Conservation (phyloP, 35 echinoderm and acorn worm species). For the Stichopus chloronotus region DNA sequence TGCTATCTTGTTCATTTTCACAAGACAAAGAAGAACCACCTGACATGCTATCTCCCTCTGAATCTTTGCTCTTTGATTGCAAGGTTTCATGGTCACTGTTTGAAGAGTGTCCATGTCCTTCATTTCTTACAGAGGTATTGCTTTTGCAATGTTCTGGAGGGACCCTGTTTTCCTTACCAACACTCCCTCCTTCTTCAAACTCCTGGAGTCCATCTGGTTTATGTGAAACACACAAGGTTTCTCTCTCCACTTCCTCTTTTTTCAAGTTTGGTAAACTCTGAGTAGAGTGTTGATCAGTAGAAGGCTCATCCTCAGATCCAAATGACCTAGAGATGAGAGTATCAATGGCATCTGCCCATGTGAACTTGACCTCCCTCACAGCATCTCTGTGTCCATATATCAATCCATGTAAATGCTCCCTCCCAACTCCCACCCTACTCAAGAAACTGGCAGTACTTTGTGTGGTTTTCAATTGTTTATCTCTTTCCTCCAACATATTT, state of each 20-base stretch:
- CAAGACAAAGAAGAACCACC: not conserved
- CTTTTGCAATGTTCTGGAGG: not conserved
- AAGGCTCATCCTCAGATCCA: constrained; percentile 21
- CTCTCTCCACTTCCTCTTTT: not conserved
- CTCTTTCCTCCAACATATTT: not conserved
- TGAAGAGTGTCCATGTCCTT: not conserved
- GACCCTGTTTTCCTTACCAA: constrained; percentile 15
- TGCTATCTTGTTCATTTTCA: not conserved
- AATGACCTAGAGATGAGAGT: constrained; percentile 44
- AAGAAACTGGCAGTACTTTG: not conserved
- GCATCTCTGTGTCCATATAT: constrained; percentile 34
- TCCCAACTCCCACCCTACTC: not conserved
- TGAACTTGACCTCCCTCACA: constrained; percentile 52
- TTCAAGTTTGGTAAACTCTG: not conserved
- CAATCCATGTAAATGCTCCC: constrained; percentile 1
- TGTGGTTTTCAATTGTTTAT: not conserved
- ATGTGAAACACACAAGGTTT: not conserved
- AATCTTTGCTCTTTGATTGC: not conserved
- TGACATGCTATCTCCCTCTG: not conserved
- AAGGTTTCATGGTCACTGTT: not conserved
- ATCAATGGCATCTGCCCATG: constrained; percentile 52
- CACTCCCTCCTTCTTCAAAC: not conserved
- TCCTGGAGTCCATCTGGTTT: not conserved
- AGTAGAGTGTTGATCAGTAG: not conserved
- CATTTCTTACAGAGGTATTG: not conserved